phyloP scores from a whole-genome alignment of 2,888 invertebrate species.

The Tipula unca region DNA sequence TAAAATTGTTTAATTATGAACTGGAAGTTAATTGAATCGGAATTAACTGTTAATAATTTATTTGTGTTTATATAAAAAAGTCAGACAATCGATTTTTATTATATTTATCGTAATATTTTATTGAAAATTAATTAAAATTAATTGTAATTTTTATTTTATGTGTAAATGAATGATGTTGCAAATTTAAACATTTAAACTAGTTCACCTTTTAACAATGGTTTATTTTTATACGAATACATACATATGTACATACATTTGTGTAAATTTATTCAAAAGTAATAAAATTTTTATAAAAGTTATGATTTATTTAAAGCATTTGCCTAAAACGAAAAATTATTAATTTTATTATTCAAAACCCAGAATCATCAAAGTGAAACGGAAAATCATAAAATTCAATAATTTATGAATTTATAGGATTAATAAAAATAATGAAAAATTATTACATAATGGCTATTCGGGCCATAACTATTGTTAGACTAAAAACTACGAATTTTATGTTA shows the following conservation, averaged over 20 bases:
- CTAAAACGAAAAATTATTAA: neutral
- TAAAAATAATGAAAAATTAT: neutral
- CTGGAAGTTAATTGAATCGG: neutral
- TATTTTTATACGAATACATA: neutral
- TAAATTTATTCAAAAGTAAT: neutral
- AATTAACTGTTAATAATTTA: neutral
- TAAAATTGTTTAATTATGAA: too few species aligned
- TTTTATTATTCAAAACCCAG: neutral
- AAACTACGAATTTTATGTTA: neutral
- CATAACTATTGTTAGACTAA: neutral
- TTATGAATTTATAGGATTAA: constrained; percentile 14
- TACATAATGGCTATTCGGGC: neutral
- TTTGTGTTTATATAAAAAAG: too few species aligned
- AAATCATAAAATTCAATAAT: neutral
- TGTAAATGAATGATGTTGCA: neutral
- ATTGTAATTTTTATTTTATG: neutral
- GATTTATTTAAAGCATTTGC: neutral
- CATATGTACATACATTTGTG: too few species aligned
- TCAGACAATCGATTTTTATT: neutral
- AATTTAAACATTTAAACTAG: neutral
- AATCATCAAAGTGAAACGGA: constrained; percentile 2
- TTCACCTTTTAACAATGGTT: neutral
- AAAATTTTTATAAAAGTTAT: neutral
- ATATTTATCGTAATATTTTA: neutral
- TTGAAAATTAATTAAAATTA: neutral